Conservation (phyloP, 2,797 vertebrate species). For the Acrocephalus scirpaceus region DNA sequence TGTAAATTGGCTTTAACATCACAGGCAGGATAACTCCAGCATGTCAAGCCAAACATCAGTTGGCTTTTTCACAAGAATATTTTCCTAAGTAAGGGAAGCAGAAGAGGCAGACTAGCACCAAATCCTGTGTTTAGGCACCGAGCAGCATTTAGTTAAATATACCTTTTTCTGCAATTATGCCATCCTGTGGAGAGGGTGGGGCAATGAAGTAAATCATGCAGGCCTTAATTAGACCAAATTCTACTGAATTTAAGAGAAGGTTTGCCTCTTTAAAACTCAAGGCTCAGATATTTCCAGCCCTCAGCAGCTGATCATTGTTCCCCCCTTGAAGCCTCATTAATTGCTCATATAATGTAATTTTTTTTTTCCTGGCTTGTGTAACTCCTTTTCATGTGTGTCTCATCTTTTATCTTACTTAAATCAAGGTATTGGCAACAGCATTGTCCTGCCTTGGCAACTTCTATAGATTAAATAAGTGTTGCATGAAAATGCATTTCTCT, state of each 20-base stretch:
- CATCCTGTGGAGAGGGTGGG: not conserved
- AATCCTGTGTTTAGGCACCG: not conserved
- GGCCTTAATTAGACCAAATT: not conserved
- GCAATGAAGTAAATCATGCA: not conserved
- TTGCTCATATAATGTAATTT: not conserved
- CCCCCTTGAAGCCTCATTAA: conserved; percentile 25
- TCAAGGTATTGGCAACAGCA: not conserved
- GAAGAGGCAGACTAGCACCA: not conserved
- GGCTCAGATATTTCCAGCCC: not conserved
- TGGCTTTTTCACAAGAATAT: not conserved
- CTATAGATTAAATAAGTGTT: conserved; percentile 19
- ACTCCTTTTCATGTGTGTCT: not conserved
- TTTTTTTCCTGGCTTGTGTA: not conserved
- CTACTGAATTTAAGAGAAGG: not conserved
- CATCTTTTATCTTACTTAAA: not conserved
- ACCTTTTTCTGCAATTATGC: not conserved
- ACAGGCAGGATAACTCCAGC: not conserved
- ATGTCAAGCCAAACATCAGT: not conserved
- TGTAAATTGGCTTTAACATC: not conserved
- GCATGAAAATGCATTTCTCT: not conserved
- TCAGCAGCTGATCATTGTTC: not conserved
- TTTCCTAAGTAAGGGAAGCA: not conserved
- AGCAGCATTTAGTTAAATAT: not conserved
- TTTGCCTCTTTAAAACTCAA: not conserved
- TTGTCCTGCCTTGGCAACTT: not conserved